These are phyloP conservation scores for Brachypterus glaber DNA, from an alignment of 2,888 invertebrate species.

Conservation along the genomic window DNA sequence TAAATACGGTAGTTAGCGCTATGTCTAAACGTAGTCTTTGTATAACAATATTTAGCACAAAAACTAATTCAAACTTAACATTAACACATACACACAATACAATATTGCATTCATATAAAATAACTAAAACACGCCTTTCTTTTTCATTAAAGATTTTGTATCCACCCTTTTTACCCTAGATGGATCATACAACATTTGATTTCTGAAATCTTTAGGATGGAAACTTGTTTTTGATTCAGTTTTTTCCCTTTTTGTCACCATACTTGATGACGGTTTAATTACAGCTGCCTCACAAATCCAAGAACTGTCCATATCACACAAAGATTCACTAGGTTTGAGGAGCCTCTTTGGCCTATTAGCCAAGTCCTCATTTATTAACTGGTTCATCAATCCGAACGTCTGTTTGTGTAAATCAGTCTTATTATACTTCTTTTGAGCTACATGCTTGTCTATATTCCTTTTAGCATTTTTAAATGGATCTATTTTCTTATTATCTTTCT, in stretches of 20 bases:
- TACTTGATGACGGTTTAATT: slow-evolving; percentile 23
- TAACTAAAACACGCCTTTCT: slow-evolving; percentile 21
- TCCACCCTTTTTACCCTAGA: slow-evolving; percentile 27
- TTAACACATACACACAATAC: too few species aligned
- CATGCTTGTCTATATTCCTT: not conserved
- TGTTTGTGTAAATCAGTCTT: slow-evolving; percentile 11
- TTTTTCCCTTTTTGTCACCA: slow-evolving; percentile 16
- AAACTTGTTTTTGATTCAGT: slow-evolving; percentile 17
- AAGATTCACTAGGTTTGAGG: slow-evolving; percentile 17
- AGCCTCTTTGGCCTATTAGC: slow-evolving; percentile 21
- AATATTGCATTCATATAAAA: too few species aligned
- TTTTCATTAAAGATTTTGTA: slow-evolving; percentile 26
- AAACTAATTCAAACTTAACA: too few species aligned
- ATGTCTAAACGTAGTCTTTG: too few species aligned
- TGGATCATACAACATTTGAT: slow-evolving; percentile 29
- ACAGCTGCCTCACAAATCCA: slow-evolving; percentile 15
- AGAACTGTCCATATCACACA: slow-evolving; percentile 8
- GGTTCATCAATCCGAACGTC: slow-evolving; percentile 20
- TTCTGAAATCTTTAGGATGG: slow-evolving; percentile 35
- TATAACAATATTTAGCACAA: too few species aligned
- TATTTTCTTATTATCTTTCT: slow-evolving; percentile 5
- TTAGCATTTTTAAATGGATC: not conserved
- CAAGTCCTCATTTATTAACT: slow-evolving; percentile 23
- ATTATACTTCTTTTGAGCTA: not conserved
- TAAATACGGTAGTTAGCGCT: too few species aligned